A percentile compares a stretch with the other conserved stretches of the same genome.
Evolutionary conservation across 2,888 invertebrate genomes (phyloP).

Genomic region (Dorcus parallelipipedus): DNA sequence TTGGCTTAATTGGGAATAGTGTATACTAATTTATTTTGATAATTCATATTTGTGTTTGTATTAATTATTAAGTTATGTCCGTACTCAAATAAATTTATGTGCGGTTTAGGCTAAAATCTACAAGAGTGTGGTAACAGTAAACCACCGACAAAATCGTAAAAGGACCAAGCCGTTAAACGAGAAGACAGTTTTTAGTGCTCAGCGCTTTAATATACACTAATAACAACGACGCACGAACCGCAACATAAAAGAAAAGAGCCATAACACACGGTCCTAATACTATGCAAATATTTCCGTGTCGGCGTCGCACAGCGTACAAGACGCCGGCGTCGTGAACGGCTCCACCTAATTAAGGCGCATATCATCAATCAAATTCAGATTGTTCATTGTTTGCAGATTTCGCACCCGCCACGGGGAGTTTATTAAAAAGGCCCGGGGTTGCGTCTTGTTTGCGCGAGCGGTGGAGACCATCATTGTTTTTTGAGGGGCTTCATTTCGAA

Average conservation of each 20-base stretch:
- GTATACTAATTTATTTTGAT: too few species aligned
- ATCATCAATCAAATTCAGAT: conserved; percentile 18
- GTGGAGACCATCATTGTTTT: too few species aligned
- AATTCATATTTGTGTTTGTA: too few species aligned
- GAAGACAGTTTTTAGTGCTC: background rate
- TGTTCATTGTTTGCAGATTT: conserved; percentile 13
- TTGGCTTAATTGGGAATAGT: too few species aligned
- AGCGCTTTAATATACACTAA: background rate
- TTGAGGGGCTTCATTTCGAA: too few species aligned
- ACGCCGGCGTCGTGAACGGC: background rate
- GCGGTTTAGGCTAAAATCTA: too few species aligned
- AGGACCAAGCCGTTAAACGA: too few species aligned
- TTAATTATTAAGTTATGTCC: too few species aligned
- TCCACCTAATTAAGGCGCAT: conserved; percentile 12
- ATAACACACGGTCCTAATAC: background rate
- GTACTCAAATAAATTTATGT: background rate
- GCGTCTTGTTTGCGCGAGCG: too few species aligned
- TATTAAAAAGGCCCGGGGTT: background rate
- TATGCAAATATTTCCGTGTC: background rate
- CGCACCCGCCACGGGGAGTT: background rate
- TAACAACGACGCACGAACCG: background rate
- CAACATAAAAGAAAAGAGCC: background rate
- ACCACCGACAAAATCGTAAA: too few species aligned
- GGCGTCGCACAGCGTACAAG: background rate
- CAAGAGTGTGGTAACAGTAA: too few species aligned